A percentile compares a stretch with the other conserved stretches of the same genome.
Conservation (phyloP, 2,797 vertebrate genomes). For the Petrocephalus sullivani region DNA sequence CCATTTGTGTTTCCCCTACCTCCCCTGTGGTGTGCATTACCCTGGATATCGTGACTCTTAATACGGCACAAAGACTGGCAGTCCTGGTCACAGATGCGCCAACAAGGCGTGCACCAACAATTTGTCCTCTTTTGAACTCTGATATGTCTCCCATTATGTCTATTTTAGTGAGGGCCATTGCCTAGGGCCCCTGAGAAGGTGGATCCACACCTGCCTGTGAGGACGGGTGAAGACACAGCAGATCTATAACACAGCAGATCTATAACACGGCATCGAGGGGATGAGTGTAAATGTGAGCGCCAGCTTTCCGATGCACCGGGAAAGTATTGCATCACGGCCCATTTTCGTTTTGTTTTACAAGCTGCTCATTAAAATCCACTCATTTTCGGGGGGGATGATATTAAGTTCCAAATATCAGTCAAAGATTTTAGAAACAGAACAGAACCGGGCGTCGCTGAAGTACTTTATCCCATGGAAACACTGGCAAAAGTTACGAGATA, state of each 20-base stretch:
- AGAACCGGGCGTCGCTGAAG: background rate
- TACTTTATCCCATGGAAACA: conserved; percentile 1
- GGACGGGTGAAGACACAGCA: background rate
- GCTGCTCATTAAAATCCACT: background rate
- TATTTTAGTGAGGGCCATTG: background rate
- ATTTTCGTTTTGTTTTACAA: background rate
- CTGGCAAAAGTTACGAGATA: background rate
- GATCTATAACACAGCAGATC: background rate
- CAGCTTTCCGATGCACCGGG: background rate
- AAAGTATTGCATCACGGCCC: background rate
- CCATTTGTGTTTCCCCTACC: no score
- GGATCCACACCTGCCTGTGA: background rate
- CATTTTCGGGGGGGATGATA: background rate
- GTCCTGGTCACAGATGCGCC: no score
- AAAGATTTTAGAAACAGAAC: background rate
- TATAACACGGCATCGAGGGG: no score
- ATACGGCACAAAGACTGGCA: no score
- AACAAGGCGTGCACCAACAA: no score
- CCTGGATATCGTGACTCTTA: no score
- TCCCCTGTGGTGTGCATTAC: no score
- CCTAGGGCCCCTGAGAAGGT: background rate
- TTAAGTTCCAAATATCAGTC: background rate
- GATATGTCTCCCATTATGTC: no score
- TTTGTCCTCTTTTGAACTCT: no score
- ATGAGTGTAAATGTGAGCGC: background rate